A percentile compares a stretch with the other conserved stretches of the same genome.
Evolutionary conservation across 2,113 vertebrate species (phyloP).

Genomic region (Prinia subflava): DNA sequence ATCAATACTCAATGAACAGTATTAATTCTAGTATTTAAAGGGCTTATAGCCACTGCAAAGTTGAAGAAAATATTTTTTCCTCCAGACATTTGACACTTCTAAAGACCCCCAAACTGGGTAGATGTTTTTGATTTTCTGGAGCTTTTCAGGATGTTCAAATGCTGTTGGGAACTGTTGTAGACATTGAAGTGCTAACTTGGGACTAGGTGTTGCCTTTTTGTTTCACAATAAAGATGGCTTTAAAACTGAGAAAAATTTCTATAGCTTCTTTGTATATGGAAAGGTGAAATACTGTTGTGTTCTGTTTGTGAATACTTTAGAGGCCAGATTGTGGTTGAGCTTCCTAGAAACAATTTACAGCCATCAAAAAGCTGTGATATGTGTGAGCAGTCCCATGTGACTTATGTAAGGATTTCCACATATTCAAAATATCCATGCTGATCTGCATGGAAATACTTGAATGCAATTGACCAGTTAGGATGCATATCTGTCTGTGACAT

Average conservation of each 20-base stretch:
- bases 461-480: background rate
- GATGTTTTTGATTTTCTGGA: background rate
- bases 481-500: background rate
- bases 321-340: background rate
- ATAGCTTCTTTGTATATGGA: background rate
- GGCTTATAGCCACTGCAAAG: background rate
- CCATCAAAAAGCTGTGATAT: background rate
- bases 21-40: background rate
- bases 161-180: background rate
- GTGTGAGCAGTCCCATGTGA: background rate
- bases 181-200: background rate
- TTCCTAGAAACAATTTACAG: background rate
- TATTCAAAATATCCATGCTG: background rate
- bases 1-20: background rate
- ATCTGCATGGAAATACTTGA: background rate
- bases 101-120: background rate
- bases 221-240: background rate
- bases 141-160: background rate
- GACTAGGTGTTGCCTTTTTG: background rate
- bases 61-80: background rate
- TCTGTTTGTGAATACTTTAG: background rate
- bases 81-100: background rate
- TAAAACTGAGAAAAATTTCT: background rate
- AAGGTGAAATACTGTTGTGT: background rate
- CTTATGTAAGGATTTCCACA: background rate